phyloP scores from a whole-genome alignment of 2,113 vertebrate species.

The Elanus axillaris region DNA sequence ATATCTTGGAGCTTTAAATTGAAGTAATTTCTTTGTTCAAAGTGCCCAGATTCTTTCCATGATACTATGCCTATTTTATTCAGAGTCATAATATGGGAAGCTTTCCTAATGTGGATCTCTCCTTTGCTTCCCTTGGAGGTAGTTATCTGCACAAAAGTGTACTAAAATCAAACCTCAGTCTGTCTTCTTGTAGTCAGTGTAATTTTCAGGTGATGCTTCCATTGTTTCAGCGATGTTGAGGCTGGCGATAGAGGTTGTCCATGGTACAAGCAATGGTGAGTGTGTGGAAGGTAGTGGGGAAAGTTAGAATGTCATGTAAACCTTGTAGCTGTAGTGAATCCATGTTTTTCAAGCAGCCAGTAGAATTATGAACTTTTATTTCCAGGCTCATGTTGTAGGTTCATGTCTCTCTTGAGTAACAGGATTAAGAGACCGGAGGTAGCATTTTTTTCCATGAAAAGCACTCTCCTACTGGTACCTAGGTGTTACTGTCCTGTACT shows the following conservation, averaged over 20 bases:
- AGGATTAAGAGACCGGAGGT: neutral
- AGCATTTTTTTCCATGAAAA: neutral
- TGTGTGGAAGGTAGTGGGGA: neutral
- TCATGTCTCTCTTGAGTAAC: neutral
- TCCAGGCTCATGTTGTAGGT: neutral
- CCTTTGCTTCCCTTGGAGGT: neutral
- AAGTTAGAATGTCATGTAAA: neutral
- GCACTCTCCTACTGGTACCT: neutral
- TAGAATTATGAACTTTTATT: neutral
- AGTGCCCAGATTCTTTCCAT: neutral
- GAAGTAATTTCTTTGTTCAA: neutral
- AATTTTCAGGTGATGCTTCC: neutral
- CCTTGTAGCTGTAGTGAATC: neutral
- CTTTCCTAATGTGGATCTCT: neutral
- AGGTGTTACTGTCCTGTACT: neutral
- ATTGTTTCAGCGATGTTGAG: neutral
- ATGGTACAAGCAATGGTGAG: neutral
- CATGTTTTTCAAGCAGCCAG: neutral
- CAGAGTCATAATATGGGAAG: neutral
- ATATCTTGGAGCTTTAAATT: neutral
- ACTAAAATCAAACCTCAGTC: neutral
- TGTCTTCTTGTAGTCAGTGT: neutral
- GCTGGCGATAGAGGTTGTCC: rapidly evolving
- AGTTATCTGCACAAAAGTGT: neutral
- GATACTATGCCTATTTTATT: neutral